phyloP scores from a whole-genome alignment of 1,140 invertebrate genomes.

The Argopecten irradians region DNA sequence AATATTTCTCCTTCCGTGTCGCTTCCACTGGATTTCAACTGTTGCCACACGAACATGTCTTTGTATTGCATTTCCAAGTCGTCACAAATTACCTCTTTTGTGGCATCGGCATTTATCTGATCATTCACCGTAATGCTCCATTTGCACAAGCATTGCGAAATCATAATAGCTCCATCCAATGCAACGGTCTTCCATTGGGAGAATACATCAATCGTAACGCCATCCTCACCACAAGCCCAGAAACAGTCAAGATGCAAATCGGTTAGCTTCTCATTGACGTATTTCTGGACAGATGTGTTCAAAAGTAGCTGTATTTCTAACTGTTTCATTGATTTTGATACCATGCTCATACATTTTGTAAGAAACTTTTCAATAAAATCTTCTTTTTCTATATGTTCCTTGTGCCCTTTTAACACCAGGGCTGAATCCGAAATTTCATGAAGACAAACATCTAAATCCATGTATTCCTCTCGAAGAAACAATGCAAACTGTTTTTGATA shows the following conservation, averaged over 20 bases:
- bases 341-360: background rate
- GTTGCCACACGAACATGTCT: background rate
- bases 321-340: background rate
- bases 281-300: background rate
- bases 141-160: background rate
- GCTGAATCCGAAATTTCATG: background rate
- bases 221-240: background rate
- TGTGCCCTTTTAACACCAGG: background rate
- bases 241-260: background rate
- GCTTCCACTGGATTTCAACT: background rate
- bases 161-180: background rate
- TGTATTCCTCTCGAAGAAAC: background rate
- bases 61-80: background rate
- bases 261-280: background rate
- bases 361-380: background rate
- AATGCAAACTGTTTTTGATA: background rate
- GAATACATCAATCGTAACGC: background rate
- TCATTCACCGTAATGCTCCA: background rate
- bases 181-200: background rate
- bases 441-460: background rate
- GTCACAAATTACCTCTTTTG: background rate
- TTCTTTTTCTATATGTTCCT: background rate
- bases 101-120: background rate
- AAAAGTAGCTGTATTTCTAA: background rate
- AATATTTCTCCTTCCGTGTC: background rate